Base-by-base conservation (phyloP, 2,888 invertebrate species). In the Leucoma salicis region DNA sequence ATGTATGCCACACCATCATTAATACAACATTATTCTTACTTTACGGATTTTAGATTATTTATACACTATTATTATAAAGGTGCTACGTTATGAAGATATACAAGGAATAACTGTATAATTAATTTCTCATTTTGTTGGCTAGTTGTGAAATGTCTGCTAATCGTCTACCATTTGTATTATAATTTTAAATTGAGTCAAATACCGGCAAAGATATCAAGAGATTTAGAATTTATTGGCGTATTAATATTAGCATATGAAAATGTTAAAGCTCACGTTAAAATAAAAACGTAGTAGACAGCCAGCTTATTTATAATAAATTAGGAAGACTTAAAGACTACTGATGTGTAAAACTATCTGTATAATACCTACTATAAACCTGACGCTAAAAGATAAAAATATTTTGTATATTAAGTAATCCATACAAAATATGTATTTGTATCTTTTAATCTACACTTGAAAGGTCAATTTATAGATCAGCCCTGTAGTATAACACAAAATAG, bases 21-120 rank as follows among this genome's bases (percentile, higher is more conserved):
- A 86, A 76, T 74, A 77, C 56, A 50, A 66, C 80, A 73, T 86
- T 73, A 78, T 57, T 86, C 82, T 79, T 79, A 50, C 84, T 84
- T 82, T 78, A 77, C 74, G 69, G 72, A 77, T 72, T 74, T 70
- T 53, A 58, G 64, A 59, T 74, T 74, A 79, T 79, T 75, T 77
- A 75, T 75, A 44, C 45, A 62, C 54, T 65, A 62, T 73, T 67
- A 70, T 72, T 71, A 66, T 64, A 55, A 57, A 57, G 49, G 57
- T 51, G 59, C 57, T 55, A 53, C 57, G 52, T 49, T 63, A 55
- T 50, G 48, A 40, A 53, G 52, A 62, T 57, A 58, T 38, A 53
- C 42, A 41, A 35, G 50, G 54, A 46, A 51, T 43, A 29, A 39
- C 25, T 14, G 32, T 52, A 42, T 49, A 49, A 63, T 63, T 59